Evolutionary conservation across 2,888 invertebrate species (phyloP), one percentile per base, ranked within the genome.

Genomic region (Anticlea derivata): DNA sequence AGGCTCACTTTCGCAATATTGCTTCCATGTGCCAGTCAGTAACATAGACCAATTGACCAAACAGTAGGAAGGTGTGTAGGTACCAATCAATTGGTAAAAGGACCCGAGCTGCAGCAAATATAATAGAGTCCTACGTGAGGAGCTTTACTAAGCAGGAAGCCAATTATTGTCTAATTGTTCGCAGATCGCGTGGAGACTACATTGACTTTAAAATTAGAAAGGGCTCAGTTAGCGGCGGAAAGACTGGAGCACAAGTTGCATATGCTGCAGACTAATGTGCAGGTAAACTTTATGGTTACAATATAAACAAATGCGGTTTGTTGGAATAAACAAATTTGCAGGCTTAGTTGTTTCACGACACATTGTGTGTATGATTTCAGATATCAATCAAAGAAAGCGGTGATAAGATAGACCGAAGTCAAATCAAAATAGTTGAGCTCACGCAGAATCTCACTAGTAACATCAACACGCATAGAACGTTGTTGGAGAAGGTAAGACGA

Each of bases 171-270:
- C 54, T 66, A 65, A 73, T 75, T 69, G 63, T 58, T 81, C 80
- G 43, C 78, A 90, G 90, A 89, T 74, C 87, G 86, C 43, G 78
- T 89, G 55, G 89, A 89, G 71, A 88, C 85, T 41, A 83, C 89
- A 50, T 66, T 90, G 56, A 83, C 86, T 59, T 69, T 89, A 64
- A 82, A 82, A 77, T 75, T 91, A 66, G 84, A 90, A 70, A 80
- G 91, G 73, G 80, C 82, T 60, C 81, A 90, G 78, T 73, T 91
- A 72, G 88, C 91, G 62, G 91, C 88, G 34, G 89, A 90, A 60
- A 76, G 85, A 58, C 71, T 90, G 56, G 90, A 88, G 62, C 88
- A 90, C 60, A 75, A 88, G 56, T 69, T 90, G 58, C 86, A 88
- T 55, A 87, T 88, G 86, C 74, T 89, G 41, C 87, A 90, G 68